Base-by-base conservation (phyloP, 2,888 invertebrate genomes). In the Eueremaeus valkanovi region DNA sequence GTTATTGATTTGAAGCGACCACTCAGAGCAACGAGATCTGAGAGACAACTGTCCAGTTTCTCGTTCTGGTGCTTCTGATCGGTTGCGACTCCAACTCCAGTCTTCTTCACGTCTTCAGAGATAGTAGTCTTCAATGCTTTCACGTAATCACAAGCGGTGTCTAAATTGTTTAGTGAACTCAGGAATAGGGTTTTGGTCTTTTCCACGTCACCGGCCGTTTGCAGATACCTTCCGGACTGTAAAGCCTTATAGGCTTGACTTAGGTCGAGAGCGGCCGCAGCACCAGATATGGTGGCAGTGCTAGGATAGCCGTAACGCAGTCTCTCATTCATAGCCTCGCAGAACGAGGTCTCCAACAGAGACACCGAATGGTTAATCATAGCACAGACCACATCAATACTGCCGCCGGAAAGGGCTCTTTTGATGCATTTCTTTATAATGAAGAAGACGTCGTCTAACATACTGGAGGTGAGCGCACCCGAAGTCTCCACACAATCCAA, bases 401-500 rank as follows among this genome's bases (percentile, higher is more conserved):
- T 95, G 82, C 92, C 91, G 79, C 92, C 92, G 8, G 92, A 90
- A 79, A 95, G 86, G n/a, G 94, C 90, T 78, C 98, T 90, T 79
- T 95, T 92, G 82, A 97, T 91, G 81, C 95, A 94, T 85, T 98
- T 98, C 81, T 95, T 90, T 2, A 97, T 89, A 79, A 99, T 95
- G 83, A 94, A 99, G 85, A 98, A 98, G 0, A 96, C 92, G 84
- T 99, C 98, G 83, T 99, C 99, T 0, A 98, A 92, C 86, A 99
- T 90, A 79, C 93, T 95, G 2, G 95, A 95, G 0, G 90, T 90
- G 42, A 84, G 80, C 33, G 84, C 81, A n/a, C 82, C 80, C 92
- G 92, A 82, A 93, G 93, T 85, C 92, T 91, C 63, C 90, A 85
- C 81, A 89, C 90, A 85, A 81, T 94, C 93, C 87, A 94, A 86